Percentiles rank a stretch among this genome's conserved stretches.
phyloP scores from a whole-genome alignment of 1,140 invertebrate species.

The Drosophila insularis region DNA sequence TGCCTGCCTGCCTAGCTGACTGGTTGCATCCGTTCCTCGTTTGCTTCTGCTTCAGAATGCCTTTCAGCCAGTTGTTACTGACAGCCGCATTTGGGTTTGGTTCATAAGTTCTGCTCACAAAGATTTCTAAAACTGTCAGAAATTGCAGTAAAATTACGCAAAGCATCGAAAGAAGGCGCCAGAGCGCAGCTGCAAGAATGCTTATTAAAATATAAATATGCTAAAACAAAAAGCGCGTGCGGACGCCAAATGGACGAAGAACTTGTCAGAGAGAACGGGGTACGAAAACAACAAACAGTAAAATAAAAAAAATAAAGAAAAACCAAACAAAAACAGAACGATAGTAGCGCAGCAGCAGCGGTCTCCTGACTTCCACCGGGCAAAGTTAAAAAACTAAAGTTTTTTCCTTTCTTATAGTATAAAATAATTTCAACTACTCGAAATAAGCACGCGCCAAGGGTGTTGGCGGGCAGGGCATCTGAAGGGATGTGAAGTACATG shows the following conservation, averaged over 20 bases:
- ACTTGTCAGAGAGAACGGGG: conserved; percentile 23
- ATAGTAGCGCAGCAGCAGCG: conserved; percentile 10
- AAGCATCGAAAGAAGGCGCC: conserved; percentile 52
- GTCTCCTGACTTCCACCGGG: conserved; percentile 21
- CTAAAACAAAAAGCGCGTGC: conserved; percentile 66
- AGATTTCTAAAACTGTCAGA: conserved; percentile 80
- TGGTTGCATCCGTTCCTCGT: conserved; percentile 8
- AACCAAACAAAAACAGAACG: conserved; percentile 13
- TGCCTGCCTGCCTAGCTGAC: conserved; percentile 38
- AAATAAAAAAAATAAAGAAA: neutral
- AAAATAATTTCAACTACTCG: conserved; percentile 79
- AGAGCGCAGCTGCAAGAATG: conserved; percentile 74
- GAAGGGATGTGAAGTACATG: conserved; percentile 27
- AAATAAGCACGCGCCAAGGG: conserved; percentile 67
- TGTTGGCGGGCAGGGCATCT: neutral
- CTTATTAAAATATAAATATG: conserved; percentile 82
- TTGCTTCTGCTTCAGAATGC: neutral
- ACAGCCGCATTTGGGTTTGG: conserved; percentile 66
- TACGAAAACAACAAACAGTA: conserved; percentile 16
- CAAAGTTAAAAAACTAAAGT: conserved; percentile 79
- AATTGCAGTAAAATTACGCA: conserved; percentile 77
- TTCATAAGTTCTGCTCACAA: conserved; percentile 75
- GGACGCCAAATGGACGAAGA: conserved; percentile 54
- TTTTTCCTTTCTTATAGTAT: conserved; percentile 62
- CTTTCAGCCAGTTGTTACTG: conserved; percentile 65